Conservation (phyloP, 2,797 vertebrate genomes). For the Gambelia wislizenii region DNA sequence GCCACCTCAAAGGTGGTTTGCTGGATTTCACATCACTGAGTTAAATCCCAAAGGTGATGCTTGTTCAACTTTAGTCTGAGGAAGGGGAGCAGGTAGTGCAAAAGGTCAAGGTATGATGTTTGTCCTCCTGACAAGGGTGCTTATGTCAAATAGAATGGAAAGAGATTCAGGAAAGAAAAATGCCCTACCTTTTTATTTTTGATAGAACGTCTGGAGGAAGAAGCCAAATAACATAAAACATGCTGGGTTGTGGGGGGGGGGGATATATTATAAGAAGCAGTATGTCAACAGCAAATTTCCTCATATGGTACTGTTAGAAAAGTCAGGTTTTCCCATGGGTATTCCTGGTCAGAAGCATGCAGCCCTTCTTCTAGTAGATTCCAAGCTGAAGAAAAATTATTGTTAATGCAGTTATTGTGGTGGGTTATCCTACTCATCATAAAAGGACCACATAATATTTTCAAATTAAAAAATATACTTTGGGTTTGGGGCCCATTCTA, state of each 20-base stretch:
- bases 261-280: neutral
- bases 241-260: neutral
- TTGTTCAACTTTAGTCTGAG: neutral
- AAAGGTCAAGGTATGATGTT: constrained; percentile 14
- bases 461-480: neutral
- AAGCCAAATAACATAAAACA: neutral
- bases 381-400: neutral
- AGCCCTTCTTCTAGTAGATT: neutral
- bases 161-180: constrained; percentile 3
- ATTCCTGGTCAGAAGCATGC: neutral
- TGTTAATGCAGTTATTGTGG: neutral
- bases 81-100: neutral
- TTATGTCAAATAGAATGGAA: constrained; percentile 6
- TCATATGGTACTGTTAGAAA: neutral
- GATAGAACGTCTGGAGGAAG: neutral
- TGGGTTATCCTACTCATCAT: neutral
- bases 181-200: neutral
- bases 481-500: neutral
- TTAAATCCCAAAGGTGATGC: constrained; percentile 5
- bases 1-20: neutral
- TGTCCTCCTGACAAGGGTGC: neutral
- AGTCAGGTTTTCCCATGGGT: neutral
- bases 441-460: neutral
- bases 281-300: neutral
- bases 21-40: neutral